Percentiles rank a stretch among this genome's conserved stretches.
Evolutionary conservation across 2,113 vertebrate species (phyloP).

Genomic region (Acrocephalus kingi): DNA sequence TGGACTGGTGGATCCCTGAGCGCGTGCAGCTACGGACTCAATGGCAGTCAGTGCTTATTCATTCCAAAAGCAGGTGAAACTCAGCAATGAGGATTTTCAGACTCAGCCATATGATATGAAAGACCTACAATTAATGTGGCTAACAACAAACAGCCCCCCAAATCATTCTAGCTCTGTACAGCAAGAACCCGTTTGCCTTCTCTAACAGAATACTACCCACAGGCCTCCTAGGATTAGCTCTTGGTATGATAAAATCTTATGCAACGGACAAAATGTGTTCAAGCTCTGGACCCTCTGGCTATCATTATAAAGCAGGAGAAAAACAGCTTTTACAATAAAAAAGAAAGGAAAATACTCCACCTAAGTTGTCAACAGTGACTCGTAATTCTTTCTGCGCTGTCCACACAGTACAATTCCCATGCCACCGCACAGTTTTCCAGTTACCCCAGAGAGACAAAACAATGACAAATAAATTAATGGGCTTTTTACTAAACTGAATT

Average conservation of each 20-base stretch:
- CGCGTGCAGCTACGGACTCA: fast-evolving
- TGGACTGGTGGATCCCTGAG: fast-evolving
- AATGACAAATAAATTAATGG: neutral
- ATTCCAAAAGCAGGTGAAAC: neutral
- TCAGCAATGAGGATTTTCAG: neutral
- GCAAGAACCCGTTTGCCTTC: neutral
- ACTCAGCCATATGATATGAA: neutral
- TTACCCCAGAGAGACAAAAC: neutral
- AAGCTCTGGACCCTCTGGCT: neutral
- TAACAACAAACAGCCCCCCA: neutral
- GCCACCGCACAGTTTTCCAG: neutral
- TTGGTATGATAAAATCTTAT: neutral
- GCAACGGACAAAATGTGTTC: neutral
- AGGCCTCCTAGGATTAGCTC: neutral
- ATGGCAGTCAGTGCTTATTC: neutral
- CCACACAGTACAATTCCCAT: neutral
- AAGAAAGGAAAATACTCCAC: neutral
- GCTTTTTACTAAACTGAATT: neutral
- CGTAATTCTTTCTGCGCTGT: neutral
- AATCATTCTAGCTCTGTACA: neutral
- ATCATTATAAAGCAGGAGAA: neutral
- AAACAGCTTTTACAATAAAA: neutral
- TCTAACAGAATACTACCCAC: neutral
- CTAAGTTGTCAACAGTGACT: neutral
- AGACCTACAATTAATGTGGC: neutral